Evolutionary conservation across 2,113 vertebrate genomes (phyloP), one percentile per base, ranked within the genome.

Genomic region (Malurus cyaneus): DNA sequence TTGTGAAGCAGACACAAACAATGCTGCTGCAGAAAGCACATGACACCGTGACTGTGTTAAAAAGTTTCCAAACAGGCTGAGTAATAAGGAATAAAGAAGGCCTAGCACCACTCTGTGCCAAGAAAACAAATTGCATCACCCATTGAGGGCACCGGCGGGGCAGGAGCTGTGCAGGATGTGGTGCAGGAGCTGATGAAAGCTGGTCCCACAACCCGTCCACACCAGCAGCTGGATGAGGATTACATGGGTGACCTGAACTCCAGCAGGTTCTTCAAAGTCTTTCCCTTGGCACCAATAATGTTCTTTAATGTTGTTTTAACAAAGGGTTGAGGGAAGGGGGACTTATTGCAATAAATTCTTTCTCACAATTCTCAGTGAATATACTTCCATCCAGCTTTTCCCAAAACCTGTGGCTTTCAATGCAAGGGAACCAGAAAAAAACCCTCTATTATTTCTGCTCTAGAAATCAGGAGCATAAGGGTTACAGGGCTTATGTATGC

Each of bases 111-210:
- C 11, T 28, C 16, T 1, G 15, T 25, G 52, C 46, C 3, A 2
- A 83, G 60, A 92, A 88, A 83, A 88, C 47, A 64, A 91, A 84
- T 56, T 54, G 41, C 86, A 64, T 80, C 53, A 57, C 11, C 39
- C 1, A 0, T 19, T 54, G 16, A 42, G 60, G 44, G 74, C 7
- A 2, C 6, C 0, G 1, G 34, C 10, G 0, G 62, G 52, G 50
- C 60, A 73, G 76, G 54, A 76, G 46, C 41, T 32, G 70, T 0
- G 12, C 44, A 66, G 74, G 79, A 66, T 32, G 59, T 42, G 60
- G 56, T 25, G 36, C 52, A 5, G 0, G 19, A 83, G 56, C 26
- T 2, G 15, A 46, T 70, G 79, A 83, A 77, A 86, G 64, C 29
- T 71, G 69, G 61, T 66, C n/a, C 72, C 69, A 26, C 79, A 73